Percentiles rank a stretch among this genome's conserved stretches.
These are phyloP conservation scores for Phodopus roborovskii DNA, from an alignment of 2,113 vertebrate genomes.

Conservation along the genomic window DNA sequence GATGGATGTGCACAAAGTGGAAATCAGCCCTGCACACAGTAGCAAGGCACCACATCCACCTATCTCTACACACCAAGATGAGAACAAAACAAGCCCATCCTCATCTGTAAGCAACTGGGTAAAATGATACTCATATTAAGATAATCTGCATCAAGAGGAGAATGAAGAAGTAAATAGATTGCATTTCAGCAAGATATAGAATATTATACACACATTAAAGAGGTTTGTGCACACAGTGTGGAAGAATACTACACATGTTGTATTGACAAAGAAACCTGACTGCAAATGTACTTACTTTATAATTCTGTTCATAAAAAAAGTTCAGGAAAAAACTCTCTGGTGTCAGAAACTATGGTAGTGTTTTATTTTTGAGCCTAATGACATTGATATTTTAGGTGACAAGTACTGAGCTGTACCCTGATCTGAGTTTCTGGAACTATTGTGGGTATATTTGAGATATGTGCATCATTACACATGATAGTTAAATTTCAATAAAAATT, in stretches of 20 bases:
- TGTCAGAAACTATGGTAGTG: background rate
- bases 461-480: background rate
- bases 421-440: background rate
- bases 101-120: background rate
- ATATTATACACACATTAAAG: background rate
- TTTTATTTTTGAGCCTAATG: background rate
- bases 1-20: fast-evolving
- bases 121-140: background rate
- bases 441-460: background rate
- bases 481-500: background rate
- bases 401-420: background rate
- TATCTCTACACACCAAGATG: background rate
- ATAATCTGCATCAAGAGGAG: background rate
- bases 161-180: background rate
- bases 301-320: background rate
- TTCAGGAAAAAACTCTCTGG: background rate
- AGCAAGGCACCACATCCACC: background rate
- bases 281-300: background rate
- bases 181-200: background rate
- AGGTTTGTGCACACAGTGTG: background rate
- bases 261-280: background rate
- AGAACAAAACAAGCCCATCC: background rate
- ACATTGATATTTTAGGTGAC: background rate
- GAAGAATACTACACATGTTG: background rate
- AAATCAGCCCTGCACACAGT: background rate